Conservation (phyloP, 2,888 invertebrate genomes). For the Xanthia togata region DNA sequence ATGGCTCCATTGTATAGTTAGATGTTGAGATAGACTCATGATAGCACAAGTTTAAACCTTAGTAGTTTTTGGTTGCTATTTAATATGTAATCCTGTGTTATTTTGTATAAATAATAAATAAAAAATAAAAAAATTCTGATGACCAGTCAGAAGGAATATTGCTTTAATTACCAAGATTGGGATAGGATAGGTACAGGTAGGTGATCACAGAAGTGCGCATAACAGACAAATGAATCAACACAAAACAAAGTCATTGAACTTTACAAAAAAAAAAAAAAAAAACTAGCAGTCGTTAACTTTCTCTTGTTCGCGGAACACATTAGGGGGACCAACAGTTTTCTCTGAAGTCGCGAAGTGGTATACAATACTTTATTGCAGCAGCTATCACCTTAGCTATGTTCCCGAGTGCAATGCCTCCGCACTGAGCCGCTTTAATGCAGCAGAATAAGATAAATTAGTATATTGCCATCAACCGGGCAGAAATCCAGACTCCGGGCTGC, state of each 20-base stretch:
- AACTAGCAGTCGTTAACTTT: slow-evolving; percentile 43
- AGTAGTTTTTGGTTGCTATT: no score
- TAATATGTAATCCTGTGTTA: no score
- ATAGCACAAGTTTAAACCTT: no score
- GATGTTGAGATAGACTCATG: no score
- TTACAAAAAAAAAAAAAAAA: slow-evolving; percentile 34
- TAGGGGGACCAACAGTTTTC: slow-evolving; percentile 19
- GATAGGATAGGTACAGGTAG: no score
- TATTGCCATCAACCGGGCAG: background rate
- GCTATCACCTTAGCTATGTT: slow-evolving; percentile 12
- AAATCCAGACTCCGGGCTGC: background rate
- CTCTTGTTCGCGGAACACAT: slow-evolving; percentile 40
- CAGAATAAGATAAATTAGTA: slow-evolving; percentile 21
- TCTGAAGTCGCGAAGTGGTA: slow-evolving; percentile 2
- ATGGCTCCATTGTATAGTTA: no score
- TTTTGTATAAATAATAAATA: no score
- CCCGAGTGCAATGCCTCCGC: slow-evolving; percentile 45
- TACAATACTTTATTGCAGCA: slow-evolving; percentile 15
- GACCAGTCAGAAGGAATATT: no score
- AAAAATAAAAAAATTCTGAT: no score
- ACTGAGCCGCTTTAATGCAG: slow-evolving; percentile 18
- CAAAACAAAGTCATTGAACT: slow-evolving; percentile 37
- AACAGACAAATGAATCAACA: background rate
- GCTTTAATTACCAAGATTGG: no score
- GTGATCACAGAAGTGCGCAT: no score